Evolutionary conservation across 2,888 invertebrate species (phyloP).

Genomic region (Diarsia brunnea): DNA sequence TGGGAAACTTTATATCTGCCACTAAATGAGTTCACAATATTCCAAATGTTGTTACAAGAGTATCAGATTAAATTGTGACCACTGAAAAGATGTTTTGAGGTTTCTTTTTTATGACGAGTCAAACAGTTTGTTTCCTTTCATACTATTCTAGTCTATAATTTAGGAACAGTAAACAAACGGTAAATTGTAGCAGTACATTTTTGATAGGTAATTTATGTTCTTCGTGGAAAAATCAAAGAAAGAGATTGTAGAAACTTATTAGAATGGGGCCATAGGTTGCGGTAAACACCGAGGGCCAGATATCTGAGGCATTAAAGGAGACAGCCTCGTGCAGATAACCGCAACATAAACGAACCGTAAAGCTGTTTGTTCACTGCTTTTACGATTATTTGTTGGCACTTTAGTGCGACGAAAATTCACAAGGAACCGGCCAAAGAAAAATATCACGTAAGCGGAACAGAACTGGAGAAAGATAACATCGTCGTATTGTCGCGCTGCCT

Average conservation of each 20-base stretch:
- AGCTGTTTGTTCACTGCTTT: constrained; percentile 78
- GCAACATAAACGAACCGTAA: constrained; percentile 79
- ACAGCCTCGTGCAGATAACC: constrained; percentile 74
- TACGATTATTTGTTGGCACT: constrained; percentile 76
- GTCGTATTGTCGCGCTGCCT: constrained; percentile 42
- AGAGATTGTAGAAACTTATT: constrained; percentile 63
- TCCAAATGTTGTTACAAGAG: constrained; percentile 31
- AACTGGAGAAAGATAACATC: constrained; percentile 50
- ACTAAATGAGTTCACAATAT: constrained; percentile 61
- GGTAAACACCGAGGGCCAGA: constrained; percentile 67
- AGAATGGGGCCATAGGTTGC: constrained; percentile 69
- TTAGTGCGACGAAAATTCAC: constrained; percentile 65
- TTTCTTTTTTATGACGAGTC: constrained; percentile 16
- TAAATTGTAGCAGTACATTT: constrained; percentile 45
- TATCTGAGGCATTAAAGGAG: constrained; percentile 69
- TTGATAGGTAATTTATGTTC: constrained; percentile 47
- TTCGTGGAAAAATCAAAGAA: constrained; percentile 54
- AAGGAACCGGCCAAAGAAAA: constrained; percentile 53
- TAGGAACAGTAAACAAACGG: constrained; percentile 44
- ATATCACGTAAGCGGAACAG: constrained; percentile 61
- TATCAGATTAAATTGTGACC: neutral
- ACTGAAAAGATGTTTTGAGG: neutral
- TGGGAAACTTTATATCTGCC: constrained; percentile 55
- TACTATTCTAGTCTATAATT: constrained; percentile 40
- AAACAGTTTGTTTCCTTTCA: constrained; percentile 3